Percentiles rank a stretch among this genome's conserved stretches.
Evolutionary conservation across 2,797 vertebrate species (phyloP).

Genomic region (Rhyacichthys aspro): DNA sequence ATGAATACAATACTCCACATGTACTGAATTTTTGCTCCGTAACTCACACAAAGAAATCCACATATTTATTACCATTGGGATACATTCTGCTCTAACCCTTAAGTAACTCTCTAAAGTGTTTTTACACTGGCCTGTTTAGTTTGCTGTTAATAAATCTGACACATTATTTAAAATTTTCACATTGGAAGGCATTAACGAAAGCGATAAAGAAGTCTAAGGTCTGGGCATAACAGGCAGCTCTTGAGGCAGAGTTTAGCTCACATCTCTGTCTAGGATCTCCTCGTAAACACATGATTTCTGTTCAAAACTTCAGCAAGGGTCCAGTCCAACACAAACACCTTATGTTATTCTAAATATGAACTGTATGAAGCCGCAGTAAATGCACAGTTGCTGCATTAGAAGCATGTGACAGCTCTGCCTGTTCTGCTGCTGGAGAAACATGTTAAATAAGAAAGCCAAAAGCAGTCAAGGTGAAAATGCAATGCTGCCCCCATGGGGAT

Average conservation of each 20-base stretch:
- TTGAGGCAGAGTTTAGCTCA: too few species aligned
- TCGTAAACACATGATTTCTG: constrained; percentile 31
- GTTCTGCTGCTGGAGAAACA: constrained; percentile 41
- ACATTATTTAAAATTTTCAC: constrained; percentile 1
- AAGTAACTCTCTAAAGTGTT: too few species aligned
- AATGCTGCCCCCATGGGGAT: constrained; percentile 51
- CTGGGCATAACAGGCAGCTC: constrained; percentile 34
- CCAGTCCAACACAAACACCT: constrained; percentile 27
- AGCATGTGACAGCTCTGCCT: constrained; percentile 26
- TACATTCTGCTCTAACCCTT: too few species aligned
- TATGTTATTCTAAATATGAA: constrained; percentile 24
- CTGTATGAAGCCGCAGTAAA: constrained; percentile 31
- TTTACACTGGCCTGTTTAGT: too few species aligned
- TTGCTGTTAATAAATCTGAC: neutral
- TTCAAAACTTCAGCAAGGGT: constrained; percentile 6
- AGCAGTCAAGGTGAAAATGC: constrained; percentile 72
- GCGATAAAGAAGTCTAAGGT: too few species aligned
- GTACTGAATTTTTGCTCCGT: too few species aligned
- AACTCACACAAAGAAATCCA: too few species aligned
- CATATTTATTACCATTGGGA: too few species aligned
- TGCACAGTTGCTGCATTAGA: too few species aligned
- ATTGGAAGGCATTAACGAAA: constrained; percentile 3
- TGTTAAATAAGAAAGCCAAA: constrained; percentile 69
- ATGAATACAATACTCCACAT: too few species aligned
- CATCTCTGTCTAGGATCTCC: constrained; percentile 43